Evolutionary conservation across 2,113 vertebrate species (phyloP), one percentile per base, ranked within the genome.

Genomic region (Podarcis muralis): DNA sequence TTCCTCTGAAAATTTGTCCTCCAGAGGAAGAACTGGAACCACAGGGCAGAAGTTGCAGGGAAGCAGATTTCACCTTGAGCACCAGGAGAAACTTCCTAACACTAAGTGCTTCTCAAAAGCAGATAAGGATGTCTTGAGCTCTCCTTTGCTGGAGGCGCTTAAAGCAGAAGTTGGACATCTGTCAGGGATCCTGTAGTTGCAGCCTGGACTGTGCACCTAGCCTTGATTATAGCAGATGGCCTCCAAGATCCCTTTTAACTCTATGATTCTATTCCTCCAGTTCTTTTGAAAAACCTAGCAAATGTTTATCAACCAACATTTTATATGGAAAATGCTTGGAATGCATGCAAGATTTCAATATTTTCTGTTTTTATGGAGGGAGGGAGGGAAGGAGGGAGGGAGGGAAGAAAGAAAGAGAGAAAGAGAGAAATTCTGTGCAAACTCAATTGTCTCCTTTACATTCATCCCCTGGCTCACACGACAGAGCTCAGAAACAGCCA

Each of bases 381-480:
- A 76, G 22, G 40, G 72, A 78, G 6, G 27, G 23, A 76, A 37
- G 8, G 74, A 76, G 22, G 40, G 72, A 78, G 6, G 30, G 76
- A 78, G 1, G 5, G 43, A 79, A 2, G 57, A 27, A 7, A 43
- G 43, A 43, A 43, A 43, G 40, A 43, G 40, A 43, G 40, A 30
- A n/a, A 20, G 77, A 57, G 7, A 57, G 18, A 37, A 62, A 81
- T 32, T 76, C 13, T 22, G 7, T 27, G 32, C 25, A 27, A 5
- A 12, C 18, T 53, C 37, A 7, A 11, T 16, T 32, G 22, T 37
- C 83, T 53, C 25, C 5, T 84, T 43, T 62, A 1, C 30, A 20
- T 32, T 87, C 27, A 48, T 8, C 43, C 92, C 13, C 83, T 84
- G 5, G 75, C 76, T 90, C 43, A 80, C 80, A 85, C 11, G 76